A percentile compares a stretch with the other conserved stretches of the same genome.
These are phyloP conservation scores for Zonotrichia leucophrys DNA, from an alignment of 2,113 vertebrate species.

Conservation along the genomic window DNA sequence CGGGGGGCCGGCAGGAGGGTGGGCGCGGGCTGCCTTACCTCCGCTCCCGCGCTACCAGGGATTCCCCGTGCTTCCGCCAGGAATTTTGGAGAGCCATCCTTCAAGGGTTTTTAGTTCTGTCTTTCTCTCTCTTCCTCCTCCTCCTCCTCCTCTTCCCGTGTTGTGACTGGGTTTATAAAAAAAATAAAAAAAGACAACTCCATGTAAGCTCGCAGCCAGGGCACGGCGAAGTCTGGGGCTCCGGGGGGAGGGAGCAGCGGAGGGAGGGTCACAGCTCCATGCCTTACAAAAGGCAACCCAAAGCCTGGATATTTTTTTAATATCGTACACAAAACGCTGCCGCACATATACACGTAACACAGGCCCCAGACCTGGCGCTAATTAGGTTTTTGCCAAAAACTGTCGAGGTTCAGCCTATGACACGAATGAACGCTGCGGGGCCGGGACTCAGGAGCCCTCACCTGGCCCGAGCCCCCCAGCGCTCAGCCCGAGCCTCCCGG, in stretches of 20 bases:
- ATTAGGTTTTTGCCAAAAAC: constrained; percentile 11
- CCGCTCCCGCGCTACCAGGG: constrained; percentile 70
- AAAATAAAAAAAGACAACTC: constrained; percentile 82
- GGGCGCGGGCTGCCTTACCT: constrained; percentile 70
- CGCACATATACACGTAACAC: not conserved
- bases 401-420: constrained; percentile 1
- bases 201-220: constrained; percentile 88
- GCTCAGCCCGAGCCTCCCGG: not conserved
- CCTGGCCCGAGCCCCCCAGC: not conserved
- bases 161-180: constrained; percentile 82
- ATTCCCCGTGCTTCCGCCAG: constrained; percentile 72
- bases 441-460: not conserved
- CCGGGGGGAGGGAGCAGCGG: constrained; percentile 83
- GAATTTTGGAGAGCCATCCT: constrained; percentile 80
- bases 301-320: constrained; percentile 70
- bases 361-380: not conserved
- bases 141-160: constrained; percentile 77
- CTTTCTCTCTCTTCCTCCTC: constrained; percentile 63
- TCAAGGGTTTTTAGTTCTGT: constrained; percentile 74
- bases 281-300: constrained; percentile 89
- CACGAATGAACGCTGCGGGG: not conserved
- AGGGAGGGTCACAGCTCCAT: constrained; percentile 95
- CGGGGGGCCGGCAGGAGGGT: not conserved
- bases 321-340: constrained; percentile 37
- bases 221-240: constrained; percentile 88